Evolutionary conservation across 2,113 vertebrate species (phyloP).

Genomic region (Formicarius rufipectus): DNA sequence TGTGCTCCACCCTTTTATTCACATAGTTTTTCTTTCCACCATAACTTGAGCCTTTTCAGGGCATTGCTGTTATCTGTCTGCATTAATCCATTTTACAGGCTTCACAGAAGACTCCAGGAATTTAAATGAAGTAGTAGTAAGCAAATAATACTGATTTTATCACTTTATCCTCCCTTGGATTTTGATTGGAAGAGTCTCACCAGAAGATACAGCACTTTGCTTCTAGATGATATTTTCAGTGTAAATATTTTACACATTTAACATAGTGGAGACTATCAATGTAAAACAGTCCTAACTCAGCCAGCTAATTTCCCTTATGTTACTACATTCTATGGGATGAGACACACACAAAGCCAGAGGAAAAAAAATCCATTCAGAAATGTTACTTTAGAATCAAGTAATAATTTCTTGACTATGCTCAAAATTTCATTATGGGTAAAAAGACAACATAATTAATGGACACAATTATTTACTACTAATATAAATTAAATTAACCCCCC

Average conservation of each 20-base stretch:
- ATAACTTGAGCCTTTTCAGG: background rate
- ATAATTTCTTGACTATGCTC: background rate
- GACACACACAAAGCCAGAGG: fast-evolving
- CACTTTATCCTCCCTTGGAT: background rate
- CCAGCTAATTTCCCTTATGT: background rate
- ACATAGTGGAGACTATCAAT: background rate
- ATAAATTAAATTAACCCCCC: background rate
- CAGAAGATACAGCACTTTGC: background rate
- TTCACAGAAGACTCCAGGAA: background rate
- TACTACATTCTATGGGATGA: background rate
- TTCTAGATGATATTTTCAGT: background rate
- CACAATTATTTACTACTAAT: background rate
- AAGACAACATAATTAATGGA: background rate
- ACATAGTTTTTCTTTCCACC: background rate
- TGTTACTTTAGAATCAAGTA: background rate
- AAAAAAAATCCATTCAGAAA: background rate
- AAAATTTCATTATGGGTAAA: background rate
- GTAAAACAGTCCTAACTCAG: background rate
- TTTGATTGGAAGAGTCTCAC: background rate
- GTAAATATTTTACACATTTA: background rate
- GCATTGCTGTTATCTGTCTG: background rate
- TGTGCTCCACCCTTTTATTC: background rate
- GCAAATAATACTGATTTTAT: background rate
- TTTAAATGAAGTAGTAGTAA: background rate
- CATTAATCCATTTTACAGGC: background rate